phyloP scores from a whole-genome alignment of 1,140 invertebrate species.

The Ephestia elutella region DNA sequence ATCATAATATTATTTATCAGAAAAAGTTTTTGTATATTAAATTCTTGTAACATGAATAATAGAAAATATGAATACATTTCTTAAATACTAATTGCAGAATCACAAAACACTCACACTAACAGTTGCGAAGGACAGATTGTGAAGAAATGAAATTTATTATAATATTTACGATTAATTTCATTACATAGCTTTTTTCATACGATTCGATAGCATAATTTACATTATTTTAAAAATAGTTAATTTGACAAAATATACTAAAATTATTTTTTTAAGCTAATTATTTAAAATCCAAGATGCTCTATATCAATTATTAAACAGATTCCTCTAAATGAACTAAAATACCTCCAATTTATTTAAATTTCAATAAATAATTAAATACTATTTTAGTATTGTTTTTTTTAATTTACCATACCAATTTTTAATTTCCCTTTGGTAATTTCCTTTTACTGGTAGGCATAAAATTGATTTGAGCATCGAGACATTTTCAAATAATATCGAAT shows the following conservation, averaged over 20 bases:
- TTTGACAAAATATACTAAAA: no score
- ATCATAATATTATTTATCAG: slow-evolving; percentile 42
- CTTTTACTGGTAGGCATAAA: no score
- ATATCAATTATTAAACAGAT: slow-evolving; percentile 76
- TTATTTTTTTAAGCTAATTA: no score
- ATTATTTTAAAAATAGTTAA: no score
- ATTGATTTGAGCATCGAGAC: not conserved
- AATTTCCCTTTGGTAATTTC: no score
- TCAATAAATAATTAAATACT: slow-evolving; percentile 72
- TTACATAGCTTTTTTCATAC: slow-evolving; percentile 5
- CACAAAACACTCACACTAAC: slow-evolving; percentile 54
- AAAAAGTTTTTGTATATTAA: slow-evolving; percentile 61
- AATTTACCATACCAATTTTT: no score
- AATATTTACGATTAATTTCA: not conserved
- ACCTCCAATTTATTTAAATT: slow-evolving; percentile 76
- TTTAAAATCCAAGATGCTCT: no score
- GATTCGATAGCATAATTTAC: not conserved
- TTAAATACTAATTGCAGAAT: slow-evolving; percentile 59
- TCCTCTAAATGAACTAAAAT: slow-evolving; percentile 76
- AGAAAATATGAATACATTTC: slow-evolving; percentile 72
- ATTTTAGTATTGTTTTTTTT: slow-evolving; percentile 53
- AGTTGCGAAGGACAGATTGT: slow-evolving; percentile 25
- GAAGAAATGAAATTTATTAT: slow-evolving; percentile 4
- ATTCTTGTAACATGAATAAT: slow-evolving; percentile 63
- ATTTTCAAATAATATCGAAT: not conserved